Base-by-base conservation (phyloP, 2,888 invertebrate species). In the Cremastinae sp. region DNA sequence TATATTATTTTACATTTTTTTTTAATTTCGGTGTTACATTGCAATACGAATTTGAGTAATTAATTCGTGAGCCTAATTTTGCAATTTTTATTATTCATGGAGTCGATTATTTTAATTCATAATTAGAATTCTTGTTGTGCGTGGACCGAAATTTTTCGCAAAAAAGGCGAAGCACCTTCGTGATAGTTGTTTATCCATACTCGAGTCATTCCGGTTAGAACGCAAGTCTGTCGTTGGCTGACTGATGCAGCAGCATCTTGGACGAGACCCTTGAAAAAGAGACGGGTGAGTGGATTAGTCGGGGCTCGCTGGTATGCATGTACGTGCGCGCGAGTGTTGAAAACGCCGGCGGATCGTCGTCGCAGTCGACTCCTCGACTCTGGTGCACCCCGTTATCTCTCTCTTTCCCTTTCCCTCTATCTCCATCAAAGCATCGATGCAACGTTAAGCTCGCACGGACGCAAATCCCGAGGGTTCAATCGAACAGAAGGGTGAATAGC, bases 401-500 rank as follows among this genome's bases (percentile, higher is more conserved):
- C 66, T 72, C 14, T 12, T 43, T 12, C 14, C 7, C n/a, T 43
- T 43, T 14, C 7, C 14, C 47, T 55, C 12, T 18, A 8, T 9
- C 47, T 18, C 22, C 53, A n/a, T 20, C 49, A 37, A 78, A 81
- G 79, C 79, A 75, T 75, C 79, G 81, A 78, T 79, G 80, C 80
- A 78, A 79, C 73, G 75, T 79, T 70, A 74, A 78, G 22, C 4
- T 18, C 74, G 65, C 72, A 71, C 75, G 71, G 69, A 62, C 70
- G 64, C 45, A n/a, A 37, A 35, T 35, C 65, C 39, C 69, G 75
- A 71, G 77, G 69, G 80, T 80, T 79, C 81, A 85, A 84, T 85
- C 84, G 84, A 83, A 82, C 80, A 82, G 81, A 82, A 83, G 82
- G 83, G 85, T 84, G 83, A 86, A 85, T 79, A 82, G 82, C 82